Conservation (phyloP, 2,797 vertebrate genomes). For the Pyrocephalus nanus region DNA sequence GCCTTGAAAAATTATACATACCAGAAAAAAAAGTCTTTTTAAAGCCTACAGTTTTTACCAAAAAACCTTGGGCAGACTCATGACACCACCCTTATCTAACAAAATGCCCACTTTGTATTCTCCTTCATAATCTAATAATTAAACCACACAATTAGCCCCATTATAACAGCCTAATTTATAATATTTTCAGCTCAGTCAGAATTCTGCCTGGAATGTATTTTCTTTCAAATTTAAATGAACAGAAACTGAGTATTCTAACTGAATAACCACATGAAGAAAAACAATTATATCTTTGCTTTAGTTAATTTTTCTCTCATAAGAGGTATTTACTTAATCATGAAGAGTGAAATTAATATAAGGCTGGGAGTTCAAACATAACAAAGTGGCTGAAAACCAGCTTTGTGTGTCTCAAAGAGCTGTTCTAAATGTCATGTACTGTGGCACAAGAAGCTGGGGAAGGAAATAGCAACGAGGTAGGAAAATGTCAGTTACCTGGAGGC, state of each 20-base stretch:
- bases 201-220: slow-evolving; percentile 49
- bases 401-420: not conserved
- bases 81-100: not conserved
- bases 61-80: not conserved
- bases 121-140: slow-evolving; percentile 48
- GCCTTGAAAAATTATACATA: not conserved
- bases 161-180: slow-evolving; percentile 36
- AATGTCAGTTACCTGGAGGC: not conserved
- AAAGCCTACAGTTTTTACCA: not conserved
- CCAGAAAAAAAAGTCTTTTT: not conserved
- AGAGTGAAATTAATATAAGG: slow-evolving; percentile 46
- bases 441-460: not conserved
- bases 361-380: not conserved
- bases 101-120: slow-evolving; percentile 13
- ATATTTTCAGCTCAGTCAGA: slow-evolving; percentile 52
- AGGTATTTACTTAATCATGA: slow-evolving; percentile 42
- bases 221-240: slow-evolving; percentile 63
- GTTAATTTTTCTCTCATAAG: slow-evolving; percentile 46
- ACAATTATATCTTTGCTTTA: slow-evolving; percentile 51
- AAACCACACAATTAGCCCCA: slow-evolving; percentile 31
- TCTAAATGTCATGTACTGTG: not conserved
- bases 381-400: not conserved
- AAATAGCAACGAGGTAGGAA: not conserved
- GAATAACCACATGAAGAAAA: slow-evolving; percentile 26
- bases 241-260: slow-evolving; percentile 53